Base-by-base conservation (phyloP, 2,888 invertebrate genomes). In the Drosophila fulvimacula region DNA sequence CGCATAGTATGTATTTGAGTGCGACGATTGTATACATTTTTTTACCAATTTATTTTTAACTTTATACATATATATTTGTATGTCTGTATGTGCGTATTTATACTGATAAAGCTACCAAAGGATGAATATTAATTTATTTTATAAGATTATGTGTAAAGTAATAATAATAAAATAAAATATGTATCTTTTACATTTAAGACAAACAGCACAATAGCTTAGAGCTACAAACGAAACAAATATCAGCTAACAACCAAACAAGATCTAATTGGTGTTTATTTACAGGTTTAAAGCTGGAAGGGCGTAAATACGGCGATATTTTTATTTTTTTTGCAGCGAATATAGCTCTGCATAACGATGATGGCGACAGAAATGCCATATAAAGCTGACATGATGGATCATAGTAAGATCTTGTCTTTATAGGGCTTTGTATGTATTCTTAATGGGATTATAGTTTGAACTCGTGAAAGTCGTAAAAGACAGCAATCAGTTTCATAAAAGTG, bases 131-230 rank as follows among this genome's bases (percentile, higher is more conserved):
- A 85, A 83, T 88, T 88, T 86, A 86, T 84, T 88, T 84, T 83
- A 81, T 84, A 88, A 83, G 87, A 86, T 76, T 82, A 65, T 68
- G 74, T 85, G 88, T 88, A 83, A 88, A 86, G 74, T 72, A 87
- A 68, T 64, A 79, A 71, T 69, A 70, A 48, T 48, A 48, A 48
- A 88, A 71, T 82, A 85, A 71, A 75, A 79, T 70, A 76, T 76
- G 77, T 76, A 76, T 77, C 77, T 77, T 76, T 76, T 76, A 76
- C 76, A 77, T 69, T 76, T 62, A 76, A 69, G 69, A 49, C 32
- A 41, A 39, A 61, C 69, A 69, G 34, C 46, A 64, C 66, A 67
- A 67, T 34, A 56, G 57, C 49, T 57, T 51, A 48, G 49, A 66
- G 66, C 66, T 57, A 66, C 36, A 36, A 66, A 38, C 21, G n/a